Conservation (phyloP, 1,140 invertebrate genomes). For the Drosophila leontia region DNA sequence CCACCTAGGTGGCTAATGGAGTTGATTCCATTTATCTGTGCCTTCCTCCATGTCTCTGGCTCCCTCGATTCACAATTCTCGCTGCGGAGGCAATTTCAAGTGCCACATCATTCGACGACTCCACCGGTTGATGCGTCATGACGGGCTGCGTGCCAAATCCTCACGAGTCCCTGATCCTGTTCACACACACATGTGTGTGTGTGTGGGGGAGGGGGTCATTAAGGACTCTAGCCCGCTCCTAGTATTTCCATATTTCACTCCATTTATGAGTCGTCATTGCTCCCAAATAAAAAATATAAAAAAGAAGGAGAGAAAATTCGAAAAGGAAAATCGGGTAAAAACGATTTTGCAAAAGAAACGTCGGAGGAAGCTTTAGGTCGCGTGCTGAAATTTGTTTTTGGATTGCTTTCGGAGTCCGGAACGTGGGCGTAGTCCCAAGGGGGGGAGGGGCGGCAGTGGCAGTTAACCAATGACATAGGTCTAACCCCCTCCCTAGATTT, state of each 20-base stretch:
- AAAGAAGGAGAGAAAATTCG: constrained; percentile 12
- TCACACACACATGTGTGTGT: neutral
- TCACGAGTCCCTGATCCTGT: neutral
- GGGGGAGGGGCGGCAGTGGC: constrained; percentile 15
- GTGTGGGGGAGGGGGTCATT: constrained; percentile 57
- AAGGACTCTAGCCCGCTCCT: constrained; percentile 53
- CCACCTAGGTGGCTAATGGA: constrained; percentile 18
- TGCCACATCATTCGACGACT: constrained; percentile 49
- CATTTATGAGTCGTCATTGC: constrained; percentile 78
- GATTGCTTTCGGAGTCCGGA: constrained; percentile 66
- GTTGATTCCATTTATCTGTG: constrained; percentile 29
- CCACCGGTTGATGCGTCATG: constrained; percentile 70
- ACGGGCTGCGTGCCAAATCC: constrained; percentile 63
- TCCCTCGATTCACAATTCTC: neutral
- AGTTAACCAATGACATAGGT: constrained; percentile 78
- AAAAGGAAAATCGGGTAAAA: constrained; percentile 28
- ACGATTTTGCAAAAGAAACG: constrained; percentile 13
- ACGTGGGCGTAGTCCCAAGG: constrained; percentile 26
- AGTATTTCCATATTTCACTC: constrained; percentile 57
- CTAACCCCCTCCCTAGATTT: neutral
- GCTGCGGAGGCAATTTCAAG: constrained; percentile 58
- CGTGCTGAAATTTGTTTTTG: constrained; percentile 76
- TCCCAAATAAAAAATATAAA: constrained; percentile 29
- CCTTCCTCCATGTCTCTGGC: neutral
- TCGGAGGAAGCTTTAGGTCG: constrained; percentile 27